Percentiles rank a stretch among this genome's conserved stretches.
These are phyloP conservation scores for Rostratula benghalensis DNA, from an alignment of 2,113 vertebrate species.

Conservation along the genomic window DNA sequence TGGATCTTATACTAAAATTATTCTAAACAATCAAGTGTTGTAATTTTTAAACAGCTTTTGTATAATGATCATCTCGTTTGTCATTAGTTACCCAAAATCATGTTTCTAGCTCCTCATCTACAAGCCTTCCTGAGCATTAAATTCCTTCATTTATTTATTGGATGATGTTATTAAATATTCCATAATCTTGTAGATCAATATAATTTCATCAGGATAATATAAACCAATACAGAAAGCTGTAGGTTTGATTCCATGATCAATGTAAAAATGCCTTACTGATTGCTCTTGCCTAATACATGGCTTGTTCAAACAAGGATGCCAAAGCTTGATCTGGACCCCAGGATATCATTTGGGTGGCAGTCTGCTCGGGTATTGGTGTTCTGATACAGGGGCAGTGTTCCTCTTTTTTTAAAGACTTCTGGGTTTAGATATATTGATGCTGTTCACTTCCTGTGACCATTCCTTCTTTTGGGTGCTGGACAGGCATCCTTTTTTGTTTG, in stretches of 20 bases:
- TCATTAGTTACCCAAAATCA: neutral
- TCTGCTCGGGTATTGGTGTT: neutral
- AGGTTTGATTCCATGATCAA: neutral
- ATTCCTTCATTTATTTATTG: neutral
- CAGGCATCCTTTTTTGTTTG: neutral
- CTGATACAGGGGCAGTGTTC: neutral
- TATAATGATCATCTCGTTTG: neutral
- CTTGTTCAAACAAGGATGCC: neutral
- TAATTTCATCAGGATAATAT: neutral
- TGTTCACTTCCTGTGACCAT: neutral
- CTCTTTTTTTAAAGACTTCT: neutral
- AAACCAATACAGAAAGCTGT: neutral
- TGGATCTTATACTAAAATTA: neutral
- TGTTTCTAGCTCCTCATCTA: neutral
- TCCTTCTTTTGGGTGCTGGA: neutral
- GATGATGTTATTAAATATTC: neutral
- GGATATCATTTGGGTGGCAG: neutral
- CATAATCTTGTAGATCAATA: neutral
- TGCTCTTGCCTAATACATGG: neutral
- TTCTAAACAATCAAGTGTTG: neutral
- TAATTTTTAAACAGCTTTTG: neutral
- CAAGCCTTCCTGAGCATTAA: neutral
- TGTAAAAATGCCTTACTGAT: neutral
- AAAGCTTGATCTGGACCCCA: neutral
- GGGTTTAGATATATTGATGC: neutral